Conservation (phyloP, 2,113 vertebrate genomes). For the Daubentonia madagascariensis region DNA sequence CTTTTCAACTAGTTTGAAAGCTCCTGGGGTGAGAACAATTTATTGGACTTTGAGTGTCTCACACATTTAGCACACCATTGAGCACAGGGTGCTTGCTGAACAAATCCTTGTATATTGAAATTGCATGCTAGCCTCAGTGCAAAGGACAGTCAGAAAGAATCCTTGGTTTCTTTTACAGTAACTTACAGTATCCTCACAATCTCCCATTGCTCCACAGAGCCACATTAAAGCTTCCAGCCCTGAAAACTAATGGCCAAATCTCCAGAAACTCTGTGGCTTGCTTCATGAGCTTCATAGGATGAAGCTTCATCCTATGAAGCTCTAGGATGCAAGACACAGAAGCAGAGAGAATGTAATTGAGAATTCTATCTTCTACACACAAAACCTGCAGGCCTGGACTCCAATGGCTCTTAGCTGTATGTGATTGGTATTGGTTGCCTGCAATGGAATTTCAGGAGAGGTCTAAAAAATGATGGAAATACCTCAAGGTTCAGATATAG, state of each 20-base stretch:
- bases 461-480: not conserved
- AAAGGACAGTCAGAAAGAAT: not conserved
- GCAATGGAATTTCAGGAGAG: not conserved
- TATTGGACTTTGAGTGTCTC: not conserved
- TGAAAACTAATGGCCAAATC: conserved; percentile 16
- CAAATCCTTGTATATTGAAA: not conserved
- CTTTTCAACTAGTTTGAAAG: not conserved
- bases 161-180: not conserved
- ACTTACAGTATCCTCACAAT: not conserved
- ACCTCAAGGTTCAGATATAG: not conserved
- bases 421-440: not conserved
- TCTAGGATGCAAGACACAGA: not conserved
- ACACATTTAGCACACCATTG: not conserved
- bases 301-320: no score
- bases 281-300: conserved; percentile 31
- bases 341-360: conserved; percentile 26
- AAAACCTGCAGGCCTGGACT: conserved; percentile 15
- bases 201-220: not conserved
- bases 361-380: conserved; percentile 23
- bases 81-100: not conserved
- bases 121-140: not conserved
- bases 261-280: not conserved
- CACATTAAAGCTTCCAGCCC: not conserved
- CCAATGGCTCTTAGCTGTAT: not conserved
- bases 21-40: not conserved